Evolutionary conservation across 2,113 vertebrate genomes (phyloP).

Genomic region (Tachuris rubrigastra): DNA sequence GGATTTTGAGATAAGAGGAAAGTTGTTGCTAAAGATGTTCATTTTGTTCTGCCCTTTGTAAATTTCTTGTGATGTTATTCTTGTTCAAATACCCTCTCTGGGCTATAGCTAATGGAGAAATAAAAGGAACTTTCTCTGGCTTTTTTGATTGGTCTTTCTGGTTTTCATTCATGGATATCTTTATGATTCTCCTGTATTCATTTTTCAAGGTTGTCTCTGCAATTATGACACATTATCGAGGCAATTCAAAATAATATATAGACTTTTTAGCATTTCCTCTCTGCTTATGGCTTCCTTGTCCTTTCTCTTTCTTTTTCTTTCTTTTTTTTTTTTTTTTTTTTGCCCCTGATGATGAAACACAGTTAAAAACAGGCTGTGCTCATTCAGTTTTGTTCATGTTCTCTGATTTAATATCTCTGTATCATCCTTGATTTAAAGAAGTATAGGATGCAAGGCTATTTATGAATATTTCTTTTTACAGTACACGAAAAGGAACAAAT

Average conservation of each 20-base stretch:
- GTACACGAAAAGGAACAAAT: background rate
- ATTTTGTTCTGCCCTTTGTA: background rate
- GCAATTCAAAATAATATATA: constrained; percentile 77
- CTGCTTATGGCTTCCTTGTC: constrained; percentile 67
- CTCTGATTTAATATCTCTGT: background rate
- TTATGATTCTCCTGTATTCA: constrained; percentile 69
- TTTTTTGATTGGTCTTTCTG: constrained; percentile 63
- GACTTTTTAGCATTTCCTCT: constrained; percentile 74
- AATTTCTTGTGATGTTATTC: constrained; percentile 39
- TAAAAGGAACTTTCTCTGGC: constrained; percentile 20
- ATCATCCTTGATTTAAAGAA: constrained; percentile 20
- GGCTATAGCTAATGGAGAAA: constrained; percentile 48
- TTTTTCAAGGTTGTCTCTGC: constrained; percentile 70
- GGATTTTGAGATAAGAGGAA: background rate
- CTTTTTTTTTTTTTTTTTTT: background rate
- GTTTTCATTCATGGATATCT: constrained; percentile 64
- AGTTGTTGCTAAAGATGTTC: background rate
- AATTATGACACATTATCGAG: constrained; percentile 72
- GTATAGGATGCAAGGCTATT: background rate
- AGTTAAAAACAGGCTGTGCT: background rate
- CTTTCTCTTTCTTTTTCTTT: constrained; percentile 35
- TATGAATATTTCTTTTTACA: constrained; percentile 31
- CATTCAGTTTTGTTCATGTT: constrained; percentile 21
- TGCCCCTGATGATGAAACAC: background rate
- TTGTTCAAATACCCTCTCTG: constrained; percentile 30